Percentiles rank a stretch among this genome's conserved stretches.
Conservation (phyloP, 2,113 vertebrate species). For the Neomonachus schauinslandi region DNA sequence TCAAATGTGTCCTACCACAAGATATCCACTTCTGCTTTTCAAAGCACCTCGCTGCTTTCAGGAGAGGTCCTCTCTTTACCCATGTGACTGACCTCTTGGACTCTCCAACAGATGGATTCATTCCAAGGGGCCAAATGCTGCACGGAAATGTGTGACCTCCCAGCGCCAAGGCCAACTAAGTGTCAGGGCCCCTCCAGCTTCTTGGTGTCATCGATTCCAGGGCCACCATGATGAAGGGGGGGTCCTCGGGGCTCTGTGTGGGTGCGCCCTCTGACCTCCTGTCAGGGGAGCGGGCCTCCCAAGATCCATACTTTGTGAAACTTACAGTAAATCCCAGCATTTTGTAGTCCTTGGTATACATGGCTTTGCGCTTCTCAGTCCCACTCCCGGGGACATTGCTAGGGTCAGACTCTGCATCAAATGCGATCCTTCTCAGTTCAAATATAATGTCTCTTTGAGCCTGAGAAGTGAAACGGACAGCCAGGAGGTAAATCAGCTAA, state of each 20-base stretch:
- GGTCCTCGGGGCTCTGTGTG: not conserved
- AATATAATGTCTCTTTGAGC: slow-evolving; percentile 97
- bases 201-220: not conserved
- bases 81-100: not conserved
- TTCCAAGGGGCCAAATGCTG: not conserved
- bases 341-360: slow-evolving; percentile 99
- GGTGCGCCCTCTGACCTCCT: not conserved
- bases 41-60: not conserved
- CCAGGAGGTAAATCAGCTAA: not conserved
- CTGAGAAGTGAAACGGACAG: slow-evolving; percentile 81
- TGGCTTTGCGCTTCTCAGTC: slow-evolving; percentile 96
- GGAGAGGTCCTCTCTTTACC: not conserved
- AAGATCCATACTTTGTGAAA: not conserved
- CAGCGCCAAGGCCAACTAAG: not conserved
- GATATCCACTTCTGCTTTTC: not conserved
- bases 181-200: not conserved
- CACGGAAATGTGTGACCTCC: not conserved
- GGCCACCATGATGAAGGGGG: not conserved
- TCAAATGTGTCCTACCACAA: not conserved
- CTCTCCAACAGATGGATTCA: not conserved
- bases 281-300: not conserved
- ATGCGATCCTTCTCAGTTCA: slow-evolving; percentile 96
- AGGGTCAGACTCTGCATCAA: slow-evolving; percentile 95
- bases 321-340: slow-evolving; percentile 98
- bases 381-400: slow-evolving; percentile 85